Evolutionary conservation across 2,113 vertebrate species (phyloP).

Genomic region (Peromyscus polionotus): DNA sequence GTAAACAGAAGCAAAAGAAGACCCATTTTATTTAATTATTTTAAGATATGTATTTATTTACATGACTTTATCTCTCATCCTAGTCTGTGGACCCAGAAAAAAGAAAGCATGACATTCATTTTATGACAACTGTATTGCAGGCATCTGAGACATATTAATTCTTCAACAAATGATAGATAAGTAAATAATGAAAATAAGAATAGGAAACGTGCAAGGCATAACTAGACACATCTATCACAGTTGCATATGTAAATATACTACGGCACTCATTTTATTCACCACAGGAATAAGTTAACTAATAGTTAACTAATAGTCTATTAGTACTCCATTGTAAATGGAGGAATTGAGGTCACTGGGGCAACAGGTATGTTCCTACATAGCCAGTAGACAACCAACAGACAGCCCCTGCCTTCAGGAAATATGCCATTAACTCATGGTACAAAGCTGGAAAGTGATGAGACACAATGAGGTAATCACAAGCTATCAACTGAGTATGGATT

Average conservation of each 20-base stretch:
- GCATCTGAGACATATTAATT: background rate
- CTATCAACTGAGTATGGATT: background rate
- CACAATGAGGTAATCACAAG: background rate
- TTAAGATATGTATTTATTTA: conserved; percentile 41
- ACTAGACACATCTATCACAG: conserved; percentile 7
- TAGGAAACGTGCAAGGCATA: background rate
- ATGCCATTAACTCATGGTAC: background rate
- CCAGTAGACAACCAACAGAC: conserved; percentile 29
- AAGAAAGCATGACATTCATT: conserved; percentile 25
- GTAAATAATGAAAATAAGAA: conserved; percentile 45
- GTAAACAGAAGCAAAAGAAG: background rate
- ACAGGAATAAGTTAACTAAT: background rate
- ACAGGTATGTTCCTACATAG: conserved; percentile 5
- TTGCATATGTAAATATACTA: conserved; percentile 45
- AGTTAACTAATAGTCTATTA: background rate
- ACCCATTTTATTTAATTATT: conserved; percentile 41
- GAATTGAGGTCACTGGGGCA: background rate
- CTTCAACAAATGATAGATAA: conserved; percentile 42
- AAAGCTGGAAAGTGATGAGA: background rate
- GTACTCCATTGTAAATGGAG: background rate
- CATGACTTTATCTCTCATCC: conserved; percentile 7
- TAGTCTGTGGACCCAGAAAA: conserved; percentile 4
- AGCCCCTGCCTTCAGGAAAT: background rate
- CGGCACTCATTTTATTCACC: background rate
- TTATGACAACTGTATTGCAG: conserved; percentile 28